Evolutionary conservation across 2,888 invertebrate species (phyloP), one percentile per base, ranked within the genome.

Genomic region (Entomobrya proxima): DNA sequence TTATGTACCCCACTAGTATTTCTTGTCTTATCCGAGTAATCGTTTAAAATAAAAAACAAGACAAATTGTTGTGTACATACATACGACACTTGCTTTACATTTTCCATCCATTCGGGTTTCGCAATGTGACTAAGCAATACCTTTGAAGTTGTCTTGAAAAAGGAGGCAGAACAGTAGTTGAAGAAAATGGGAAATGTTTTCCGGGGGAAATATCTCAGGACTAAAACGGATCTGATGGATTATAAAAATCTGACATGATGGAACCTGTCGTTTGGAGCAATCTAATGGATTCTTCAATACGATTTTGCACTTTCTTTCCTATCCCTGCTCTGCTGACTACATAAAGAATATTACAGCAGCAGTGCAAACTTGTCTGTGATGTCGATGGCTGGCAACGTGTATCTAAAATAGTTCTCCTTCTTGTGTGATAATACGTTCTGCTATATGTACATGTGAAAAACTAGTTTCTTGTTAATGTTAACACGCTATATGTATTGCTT

Each of bases 161-260:
- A 37, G 2, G 35, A 67, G 32, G 21, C 11, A 30, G n/a, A 30
- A 32, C 24, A 75, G 52, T 9, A 18, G 32, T 27, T 27, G 9
- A 69, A 40, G 35, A 47, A 64, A 80, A 69, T 69, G 32, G 79
- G 40, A 69, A 67, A 52, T 72, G 47, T 44, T 40, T 72, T n/a
- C n/a, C n/a, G n/a, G 47, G 64, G 44, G 52, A 76, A 82, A 82
- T 82, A 82, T 64, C 50, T 44, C n/a, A 15, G 37, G 21, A n/a
- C 37, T 64, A 75, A 82, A 82, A 82, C 18, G 61, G 82, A 75
- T 81, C 74, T 81, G 81, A 81, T 61, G 81, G 81, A 61, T 74
- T 82, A 82, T 82, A 76, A 82, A 82, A 69, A 77, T 83, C 83
- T 69, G 76, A 83, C 83, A 83, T 83, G 76, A 83, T 83, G 76